Base-by-base conservation (phyloP, 1,140 invertebrate genomes). In the Nasonia vitripennis region DNA sequence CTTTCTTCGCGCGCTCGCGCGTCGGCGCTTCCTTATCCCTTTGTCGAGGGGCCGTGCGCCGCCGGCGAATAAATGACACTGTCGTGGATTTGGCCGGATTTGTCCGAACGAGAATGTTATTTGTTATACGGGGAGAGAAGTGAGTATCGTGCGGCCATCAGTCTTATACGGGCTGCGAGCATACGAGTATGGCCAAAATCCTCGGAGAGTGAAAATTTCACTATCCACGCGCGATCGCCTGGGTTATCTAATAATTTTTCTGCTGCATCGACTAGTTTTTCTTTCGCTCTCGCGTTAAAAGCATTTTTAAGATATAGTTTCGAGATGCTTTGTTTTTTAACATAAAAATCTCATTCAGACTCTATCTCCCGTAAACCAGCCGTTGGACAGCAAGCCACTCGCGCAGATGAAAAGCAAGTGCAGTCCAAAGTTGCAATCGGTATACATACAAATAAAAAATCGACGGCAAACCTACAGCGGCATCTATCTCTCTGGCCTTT, bases 11-110 rank as follows among this genome's bases (percentile, higher is more conserved):
- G 27, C 41, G 73, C 27, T 9, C 41, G 41, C 27, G 23, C 31
- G 37, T 27, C 27, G 27, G 27, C 73, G 27, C 37, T 75, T 41
- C 12, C 73, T 75, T 71, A n/a, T 71, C 68, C 68, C 68, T 34
- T 34, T 34, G 68, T 34, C 68, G 68, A 31, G 31, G 27, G 41
- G 14, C 41, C 41, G 3, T 6, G 27, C 4, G 34, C 34, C 34
- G 74, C 27, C 34, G 37, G n/a, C 74, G 75, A 83, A 83, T 77
- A 83, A 83, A 83, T 77, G 81, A 83, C 67, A 77, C 70, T 67
- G 23, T 4, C 74, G 31, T 31, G 73, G 81, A 83, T 83, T 83
- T 77, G 4, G 74, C 17, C 20, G 74, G 81, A 83, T 83, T 83
- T 83, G 81, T 62, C 74, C 31, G 55, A 83, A 68, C 48, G 73